Conservation (phyloP, 2,888 invertebrate species). For the Thecophora atra region DNA sequence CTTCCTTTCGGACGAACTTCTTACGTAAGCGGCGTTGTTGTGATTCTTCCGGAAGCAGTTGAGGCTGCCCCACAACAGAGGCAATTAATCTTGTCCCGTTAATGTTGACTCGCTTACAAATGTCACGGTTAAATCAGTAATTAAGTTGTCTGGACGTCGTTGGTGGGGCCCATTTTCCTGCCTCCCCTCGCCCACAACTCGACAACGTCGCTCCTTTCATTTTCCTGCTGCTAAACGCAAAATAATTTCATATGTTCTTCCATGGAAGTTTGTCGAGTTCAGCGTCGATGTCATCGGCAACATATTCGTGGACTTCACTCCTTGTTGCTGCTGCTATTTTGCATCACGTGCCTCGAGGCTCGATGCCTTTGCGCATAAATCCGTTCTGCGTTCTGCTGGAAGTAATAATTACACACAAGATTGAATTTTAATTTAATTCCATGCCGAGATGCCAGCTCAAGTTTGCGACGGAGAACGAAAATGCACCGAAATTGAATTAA, state of each 20-base stretch:
- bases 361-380: conserved; percentile 45
- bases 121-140: neutral
- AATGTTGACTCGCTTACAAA: neutral
- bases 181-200: neutral
- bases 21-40: neutral
- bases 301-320: neutral
- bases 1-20: neutral
- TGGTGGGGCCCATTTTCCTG: neutral
- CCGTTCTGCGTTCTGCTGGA: conserved; percentile 52
- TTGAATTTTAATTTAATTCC: conserved; percentile 65
- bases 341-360: conserved; percentile 20
- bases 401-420: conserved; percentile 64
- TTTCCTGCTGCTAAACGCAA: neutral
- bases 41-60: neutral
- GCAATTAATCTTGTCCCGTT: neutral
- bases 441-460: neutral
- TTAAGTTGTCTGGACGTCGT: neutral
- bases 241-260: neutral
- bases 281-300: neutral
- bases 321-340: conserved; percentile 11
- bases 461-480: conserved; percentile 9
- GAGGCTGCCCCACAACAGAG: neutral
- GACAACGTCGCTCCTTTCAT: neutral
- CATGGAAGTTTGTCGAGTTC: neutral
- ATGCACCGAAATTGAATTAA: conserved; percentile 26